Evolutionary conservation across 2,797 vertebrate species (phyloP), one percentile per base, ranked within the genome.

Genomic region (Crenichthys baileyi): DNA sequence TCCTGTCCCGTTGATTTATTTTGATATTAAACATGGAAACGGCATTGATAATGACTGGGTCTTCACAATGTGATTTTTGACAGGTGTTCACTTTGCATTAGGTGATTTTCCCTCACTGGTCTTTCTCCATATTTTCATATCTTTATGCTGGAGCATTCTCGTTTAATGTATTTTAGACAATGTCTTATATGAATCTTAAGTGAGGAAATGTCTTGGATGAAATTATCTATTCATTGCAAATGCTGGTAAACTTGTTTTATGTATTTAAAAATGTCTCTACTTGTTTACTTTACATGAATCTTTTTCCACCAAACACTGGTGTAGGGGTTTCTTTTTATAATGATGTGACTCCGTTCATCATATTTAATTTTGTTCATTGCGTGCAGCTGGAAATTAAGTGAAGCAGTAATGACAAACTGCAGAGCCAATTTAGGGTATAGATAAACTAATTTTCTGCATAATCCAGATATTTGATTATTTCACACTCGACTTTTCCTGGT

Each of bases 21-120:
- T 84, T 81, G 78, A 85, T 92, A 85, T 90, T 88, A 90, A 85
- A 91, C 60, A 79, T 36, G 50, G 73, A 55, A 65, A 72, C 84
- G 78, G 76, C 87, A 85, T 92, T 93, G 86, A 90, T 88, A 87
- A 82, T 70, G 74, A 88, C 78, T 68, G 36, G 72, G 75, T 72
- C 68, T 75, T 55, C 70, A 87, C 75, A 80, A 92, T 91, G 90
- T 86, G 77, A 86, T 92, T 92, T 89, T 85, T 93, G 93, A 93
- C 91, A 89, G 88, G 82, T 86, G 83, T 84, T 93, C 90, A 87
- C 88, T 93, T 90, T 90, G 83, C 82, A 91, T 93, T 89, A 91
- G 77, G 79, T 87, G 84, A 88, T 90, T 85, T 90, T 90, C 85
- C 74, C 65, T 85, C 85, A 86, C 68, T 77, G 84, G 89, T 83